Base-by-base conservation (phyloP, 2,888 invertebrate genomes). In the Clostera curtula region DNA sequence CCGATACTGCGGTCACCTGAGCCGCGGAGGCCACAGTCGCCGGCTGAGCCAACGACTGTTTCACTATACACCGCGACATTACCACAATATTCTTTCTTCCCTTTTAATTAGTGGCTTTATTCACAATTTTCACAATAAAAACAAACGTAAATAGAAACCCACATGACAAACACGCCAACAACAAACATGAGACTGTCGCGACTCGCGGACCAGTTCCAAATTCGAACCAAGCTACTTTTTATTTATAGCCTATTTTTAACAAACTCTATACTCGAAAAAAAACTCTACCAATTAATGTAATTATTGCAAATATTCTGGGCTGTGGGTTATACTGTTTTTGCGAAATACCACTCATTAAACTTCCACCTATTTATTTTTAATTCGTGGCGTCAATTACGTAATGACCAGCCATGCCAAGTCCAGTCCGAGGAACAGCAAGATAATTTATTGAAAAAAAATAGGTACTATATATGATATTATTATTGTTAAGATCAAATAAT, bases 321-420 rank as follows among this genome's bases (percentile, higher is more conserved):
- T n/a, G n/a, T n/a, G n/a, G n/a, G n/a, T n/a, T n/a, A n/a, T n/a
- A n/a, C n/a, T n/a, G n/a, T n/a, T n/a, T n/a, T n/a, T n/a, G n/a
- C n/a, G n/a, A n/a, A n/a, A n/a, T n/a, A n/a, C n/a, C n/a, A n/a
- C n/a, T n/a, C n/a, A n/a, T n/a, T n/a, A n/a, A n/a, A n/a, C n/a
- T n/a, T n/a, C n/a, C n/a, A n/a, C n/a, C n/a, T 76, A 68, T 80
- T 82, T 80, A 80, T 82, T 80, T 83, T 83, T 82, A 80, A 72
- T 65, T 76, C 79, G n/a, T 80, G 80, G 77, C 77, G 80, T 75
- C 71, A 72, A 65, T 59, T 62, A 49, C 55, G 45, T 49, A 45
- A 65, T 66, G 66, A 70, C 63, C n/a, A n/a, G n/a, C n/a, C n/a
- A n/a, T n/a, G n/a, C n/a, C n/a, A n/a, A n/a, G n/a, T n/a, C n/a